phyloP scores from a whole-genome alignment of 2,113 vertebrate genomes.

The Diphyllodes magnificus region DNA sequence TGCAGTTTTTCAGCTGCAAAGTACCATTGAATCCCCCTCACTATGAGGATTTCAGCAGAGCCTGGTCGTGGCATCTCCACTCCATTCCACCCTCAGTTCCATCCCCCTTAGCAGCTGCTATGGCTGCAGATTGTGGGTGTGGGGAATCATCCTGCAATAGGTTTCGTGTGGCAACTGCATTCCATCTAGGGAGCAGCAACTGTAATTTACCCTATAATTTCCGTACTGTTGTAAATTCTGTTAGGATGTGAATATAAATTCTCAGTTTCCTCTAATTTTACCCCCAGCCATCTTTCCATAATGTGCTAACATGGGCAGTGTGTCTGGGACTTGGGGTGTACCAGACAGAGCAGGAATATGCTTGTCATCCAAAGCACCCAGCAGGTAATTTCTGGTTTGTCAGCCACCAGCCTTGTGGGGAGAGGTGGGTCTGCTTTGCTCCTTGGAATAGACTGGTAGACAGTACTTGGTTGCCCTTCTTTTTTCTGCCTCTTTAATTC shows the following conservation, averaged over 20 bases:
- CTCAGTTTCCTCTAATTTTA: background rate
- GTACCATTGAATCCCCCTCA: background rate
- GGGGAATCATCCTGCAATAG: background rate
- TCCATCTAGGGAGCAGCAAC: background rate
- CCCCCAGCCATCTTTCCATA: background rate
- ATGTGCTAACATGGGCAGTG: accelerated
- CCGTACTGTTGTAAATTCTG: background rate
- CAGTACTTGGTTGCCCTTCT: background rate
- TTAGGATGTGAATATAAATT: background rate
- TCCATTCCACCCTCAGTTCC: background rate
- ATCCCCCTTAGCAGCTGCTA: background rate
- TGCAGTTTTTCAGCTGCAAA: background rate
- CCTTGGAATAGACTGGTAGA: background rate
- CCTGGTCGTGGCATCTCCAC: accelerated
- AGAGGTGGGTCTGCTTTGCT: background rate
- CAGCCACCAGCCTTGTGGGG: background rate
- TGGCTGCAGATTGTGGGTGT: background rate
- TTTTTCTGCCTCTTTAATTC: background rate
- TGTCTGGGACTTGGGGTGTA: background rate
- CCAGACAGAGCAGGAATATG: background rate
- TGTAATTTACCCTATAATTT: background rate
- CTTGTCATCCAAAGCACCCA: background rate
- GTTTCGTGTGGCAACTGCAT: background rate
- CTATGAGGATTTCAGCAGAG: background rate
- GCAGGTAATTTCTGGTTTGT: background rate